These are phyloP conservation scores for Chymomyza fuscimana DNA, from an alignment of 2,888 invertebrate species.

Conservation along the genomic window DNA sequence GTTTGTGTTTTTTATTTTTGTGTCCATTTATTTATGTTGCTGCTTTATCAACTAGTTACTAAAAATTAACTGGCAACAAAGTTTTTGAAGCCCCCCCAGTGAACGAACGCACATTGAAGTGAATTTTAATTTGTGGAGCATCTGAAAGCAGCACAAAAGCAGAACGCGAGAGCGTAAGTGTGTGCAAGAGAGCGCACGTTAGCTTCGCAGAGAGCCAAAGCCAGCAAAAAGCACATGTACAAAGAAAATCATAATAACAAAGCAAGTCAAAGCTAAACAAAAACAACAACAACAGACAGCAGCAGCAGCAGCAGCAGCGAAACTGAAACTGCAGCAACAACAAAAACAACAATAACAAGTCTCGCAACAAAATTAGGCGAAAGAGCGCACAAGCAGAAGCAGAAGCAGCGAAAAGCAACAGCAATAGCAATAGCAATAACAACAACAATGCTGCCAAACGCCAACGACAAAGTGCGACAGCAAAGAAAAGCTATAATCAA, in stretches of 20 bases:
- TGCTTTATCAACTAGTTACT: constrained; percentile 69
- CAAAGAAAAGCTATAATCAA: constrained; percentile 61
- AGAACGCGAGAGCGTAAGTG: constrained; percentile 30
- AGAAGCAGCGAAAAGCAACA: constrained; percentile 26
- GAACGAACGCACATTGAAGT: constrained; percentile 14
- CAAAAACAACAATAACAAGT: constrained; percentile 23
- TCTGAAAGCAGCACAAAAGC: constrained; percentile 50
- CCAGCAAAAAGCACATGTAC: constrained; percentile 51
- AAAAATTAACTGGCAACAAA: constrained; percentile 71
- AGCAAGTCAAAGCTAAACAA: constrained; percentile 51
- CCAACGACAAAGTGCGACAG: constrained; percentile 32
- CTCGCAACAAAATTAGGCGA: constrained; percentile 54
- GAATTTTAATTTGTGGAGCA: constrained; percentile 27
- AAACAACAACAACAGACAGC: constrained; percentile 13
- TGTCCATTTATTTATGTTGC: constrained; percentile 33
- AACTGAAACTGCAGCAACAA: constrained; percentile 31
- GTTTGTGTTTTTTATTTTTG: constrained; percentile 26
- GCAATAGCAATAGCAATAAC: constrained; percentile 28
- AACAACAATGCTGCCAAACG: constrained; percentile 27
- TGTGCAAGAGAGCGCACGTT: constrained; percentile 28
- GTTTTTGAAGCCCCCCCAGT: constrained; percentile 47
- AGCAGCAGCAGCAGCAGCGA: constrained; percentile 25
- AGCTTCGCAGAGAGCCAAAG: constrained; percentile 19
- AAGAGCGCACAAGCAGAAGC: constrained; percentile 36
- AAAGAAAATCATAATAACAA: constrained; percentile 66